These are phyloP conservation scores for Magallana angulata DNA, from an alignment of 1,140 invertebrate species.

Conservation along the genomic window DNA sequence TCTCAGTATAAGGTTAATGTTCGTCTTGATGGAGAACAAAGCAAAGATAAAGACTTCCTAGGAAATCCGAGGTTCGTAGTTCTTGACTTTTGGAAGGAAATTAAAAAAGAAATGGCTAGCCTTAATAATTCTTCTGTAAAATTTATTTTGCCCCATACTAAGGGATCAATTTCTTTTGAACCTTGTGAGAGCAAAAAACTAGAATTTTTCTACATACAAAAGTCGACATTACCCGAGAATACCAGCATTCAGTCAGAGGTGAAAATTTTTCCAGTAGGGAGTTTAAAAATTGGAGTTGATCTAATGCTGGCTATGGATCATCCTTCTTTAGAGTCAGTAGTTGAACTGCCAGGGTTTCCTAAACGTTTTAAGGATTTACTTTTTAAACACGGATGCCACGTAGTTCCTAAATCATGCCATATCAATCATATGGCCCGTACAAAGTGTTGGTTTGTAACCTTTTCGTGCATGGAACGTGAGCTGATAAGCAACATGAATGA, in stretches of 20 bases:
- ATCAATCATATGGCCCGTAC: not conserved
- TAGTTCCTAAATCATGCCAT: slow-evolving; percentile 28
- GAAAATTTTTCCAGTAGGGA: not conserved
- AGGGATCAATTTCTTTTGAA: not conserved
- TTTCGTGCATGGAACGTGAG: slow-evolving; percentile 7
- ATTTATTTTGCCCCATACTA: not conserved
- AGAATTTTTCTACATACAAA: slow-evolving; percentile 6
- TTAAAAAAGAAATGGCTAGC: not conserved
- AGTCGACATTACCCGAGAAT: not conserved
- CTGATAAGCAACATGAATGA: not conserved
- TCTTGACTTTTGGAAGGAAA: slow-evolving; percentile 5
- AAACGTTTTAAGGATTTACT: slow-evolving; percentile 10
- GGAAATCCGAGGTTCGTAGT: not conserved
- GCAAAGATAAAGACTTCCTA: not conserved
- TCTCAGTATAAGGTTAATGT: not conserved
- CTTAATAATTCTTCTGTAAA: not conserved
- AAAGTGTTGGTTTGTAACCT: slow-evolving; percentile 11
- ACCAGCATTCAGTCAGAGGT: not conserved
- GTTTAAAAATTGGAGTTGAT: slow-evolving; percentile 6
- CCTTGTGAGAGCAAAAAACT: not conserved
- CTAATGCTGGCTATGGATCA: slow-evolving; percentile 16
- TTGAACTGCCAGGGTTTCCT: not conserved
- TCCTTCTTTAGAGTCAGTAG: not conserved
- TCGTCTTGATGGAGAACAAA: no score
- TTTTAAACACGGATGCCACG: not conserved